These are phyloP conservation scores for Drosophila novamexicana DNA, from an alignment of 1,140 invertebrate species.

Conservation along the genomic window DNA sequence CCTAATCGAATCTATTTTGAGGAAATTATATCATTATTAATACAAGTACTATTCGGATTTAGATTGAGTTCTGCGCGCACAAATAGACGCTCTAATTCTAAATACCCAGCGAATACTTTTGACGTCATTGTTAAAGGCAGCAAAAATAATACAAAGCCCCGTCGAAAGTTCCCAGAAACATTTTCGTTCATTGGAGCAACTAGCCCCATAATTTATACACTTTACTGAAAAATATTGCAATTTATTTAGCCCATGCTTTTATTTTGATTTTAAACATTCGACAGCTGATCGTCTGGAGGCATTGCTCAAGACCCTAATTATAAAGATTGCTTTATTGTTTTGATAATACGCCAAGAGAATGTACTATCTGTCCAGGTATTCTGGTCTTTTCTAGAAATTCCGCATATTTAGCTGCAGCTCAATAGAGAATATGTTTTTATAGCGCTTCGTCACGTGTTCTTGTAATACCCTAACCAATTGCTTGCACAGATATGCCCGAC, in stretches of 20 bases:
- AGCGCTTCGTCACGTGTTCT: constrained; percentile 35
- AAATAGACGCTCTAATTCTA: constrained; percentile 50
- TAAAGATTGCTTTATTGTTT: not conserved
- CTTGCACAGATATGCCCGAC: not conserved
- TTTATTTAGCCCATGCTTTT: not conserved
- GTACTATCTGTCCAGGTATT: constrained; percentile 30
- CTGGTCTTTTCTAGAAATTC: constrained; percentile 24
- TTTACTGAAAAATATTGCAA: constrained; percentile 28
- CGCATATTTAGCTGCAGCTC: constrained; percentile 20
- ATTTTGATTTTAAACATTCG: not conserved
- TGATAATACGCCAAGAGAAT: constrained; percentile 27
- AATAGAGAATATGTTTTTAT: constrained; percentile 22
- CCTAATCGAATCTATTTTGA: constrained; percentile 49
- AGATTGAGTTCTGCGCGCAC: constrained; percentile 1
- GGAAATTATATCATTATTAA: constrained; percentile 54
- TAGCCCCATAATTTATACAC: constrained; percentile 14
- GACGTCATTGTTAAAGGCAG: constrained; percentile 53
- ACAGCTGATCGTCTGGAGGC: not conserved
- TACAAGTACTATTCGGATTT: constrained; percentile 15
- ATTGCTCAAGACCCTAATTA: constrained; percentile 11
- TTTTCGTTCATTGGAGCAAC: constrained; percentile 28
- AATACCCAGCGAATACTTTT: constrained; percentile 51
- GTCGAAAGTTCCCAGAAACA: constrained; percentile 33
- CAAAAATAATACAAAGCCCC: not conserved
- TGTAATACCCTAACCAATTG: constrained; percentile 7